Conservation (phyloP, 2,797 vertebrate species). For the Platyrinchus mystaceus region DNA sequence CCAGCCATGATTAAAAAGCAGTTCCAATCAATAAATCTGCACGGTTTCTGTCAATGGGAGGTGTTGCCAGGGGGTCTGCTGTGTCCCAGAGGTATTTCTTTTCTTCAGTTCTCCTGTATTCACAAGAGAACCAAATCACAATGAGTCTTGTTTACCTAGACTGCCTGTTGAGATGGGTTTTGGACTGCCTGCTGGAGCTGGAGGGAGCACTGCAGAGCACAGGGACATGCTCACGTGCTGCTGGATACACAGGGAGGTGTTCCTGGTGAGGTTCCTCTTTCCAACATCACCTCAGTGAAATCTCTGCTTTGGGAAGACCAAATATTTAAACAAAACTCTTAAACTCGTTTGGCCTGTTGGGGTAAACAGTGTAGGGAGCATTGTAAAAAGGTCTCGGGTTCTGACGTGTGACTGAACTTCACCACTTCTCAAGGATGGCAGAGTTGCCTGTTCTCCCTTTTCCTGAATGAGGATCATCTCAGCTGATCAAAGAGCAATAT, state of each 20-base stretch:
- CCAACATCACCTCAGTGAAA: not conserved
- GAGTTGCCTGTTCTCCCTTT: not conserved
- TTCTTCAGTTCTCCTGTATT: not conserved
- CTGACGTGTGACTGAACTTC: not conserved
- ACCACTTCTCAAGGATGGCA: not conserved
- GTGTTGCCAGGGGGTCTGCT: not conserved
- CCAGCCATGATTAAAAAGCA: conserved; percentile 34
- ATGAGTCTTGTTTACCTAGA: not conserved
- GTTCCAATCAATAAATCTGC: conserved; percentile 24
- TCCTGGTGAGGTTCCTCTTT: not conserved
- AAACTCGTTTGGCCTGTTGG: not conserved
- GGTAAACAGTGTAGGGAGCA: not conserved
- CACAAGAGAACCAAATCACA: not conserved
- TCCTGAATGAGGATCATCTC: not conserved
- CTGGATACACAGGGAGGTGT: not conserved
- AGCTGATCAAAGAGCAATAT: not conserved
- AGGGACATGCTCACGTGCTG: not conserved
- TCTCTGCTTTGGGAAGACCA: not conserved
- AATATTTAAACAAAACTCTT: not conserved
- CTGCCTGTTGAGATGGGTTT: not conserved
- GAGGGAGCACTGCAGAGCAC: not conserved
- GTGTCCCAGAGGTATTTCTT: not conserved
- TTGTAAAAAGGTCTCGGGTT: not conserved
- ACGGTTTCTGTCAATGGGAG: not conserved
- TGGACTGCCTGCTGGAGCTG: not conserved